Percentiles rank a stretch among this genome's conserved stretches.
phyloP scores from a whole-genome alignment of 2,113 vertebrate species.

The Prolemur simus region DNA sequence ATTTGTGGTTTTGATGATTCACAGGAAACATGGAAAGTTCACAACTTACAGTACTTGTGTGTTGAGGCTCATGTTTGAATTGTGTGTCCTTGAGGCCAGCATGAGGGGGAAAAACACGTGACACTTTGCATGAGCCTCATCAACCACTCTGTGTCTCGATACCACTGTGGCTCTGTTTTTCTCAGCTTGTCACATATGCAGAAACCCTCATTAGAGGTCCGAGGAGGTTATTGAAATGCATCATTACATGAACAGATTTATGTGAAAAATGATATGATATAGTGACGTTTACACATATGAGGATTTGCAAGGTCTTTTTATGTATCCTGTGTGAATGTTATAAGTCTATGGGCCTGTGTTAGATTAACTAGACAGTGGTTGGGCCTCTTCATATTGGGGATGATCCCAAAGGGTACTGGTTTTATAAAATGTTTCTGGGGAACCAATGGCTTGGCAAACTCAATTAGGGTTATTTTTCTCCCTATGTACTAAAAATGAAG shows the following conservation, averaged over 20 bases:
- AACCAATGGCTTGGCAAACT: background rate
- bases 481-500: background rate
- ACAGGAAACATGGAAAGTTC: background rate
- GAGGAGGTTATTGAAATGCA: slow-evolving; percentile 54
- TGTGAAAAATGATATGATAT: slow-evolving; percentile 51
- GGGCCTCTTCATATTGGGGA: background rate
- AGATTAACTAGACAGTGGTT: background rate
- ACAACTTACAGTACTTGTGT: background rate
- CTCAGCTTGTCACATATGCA: slow-evolving; percentile 12
- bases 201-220: slow-evolving; percentile 28
- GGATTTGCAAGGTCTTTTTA: slow-evolving; percentile 67
- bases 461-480: slow-evolving; percentile 6
- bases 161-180: background rate
- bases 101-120: background rate
- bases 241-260: slow-evolving; percentile 47
- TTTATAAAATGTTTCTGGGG: background rate
- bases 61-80: background rate
- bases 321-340: slow-evolving; percentile 8
- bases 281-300: slow-evolving; percentile 55
- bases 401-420: slow-evolving; percentile 16
- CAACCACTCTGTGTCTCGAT: background rate
- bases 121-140: background rate
- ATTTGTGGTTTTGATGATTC: background rate
- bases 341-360: slow-evolving; percentile 8
- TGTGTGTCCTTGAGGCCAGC: background rate